These are phyloP conservation scores for Autographa pulchrina DNA, from an alignment of 2,888 invertebrate species.

Conservation along the genomic window DNA sequence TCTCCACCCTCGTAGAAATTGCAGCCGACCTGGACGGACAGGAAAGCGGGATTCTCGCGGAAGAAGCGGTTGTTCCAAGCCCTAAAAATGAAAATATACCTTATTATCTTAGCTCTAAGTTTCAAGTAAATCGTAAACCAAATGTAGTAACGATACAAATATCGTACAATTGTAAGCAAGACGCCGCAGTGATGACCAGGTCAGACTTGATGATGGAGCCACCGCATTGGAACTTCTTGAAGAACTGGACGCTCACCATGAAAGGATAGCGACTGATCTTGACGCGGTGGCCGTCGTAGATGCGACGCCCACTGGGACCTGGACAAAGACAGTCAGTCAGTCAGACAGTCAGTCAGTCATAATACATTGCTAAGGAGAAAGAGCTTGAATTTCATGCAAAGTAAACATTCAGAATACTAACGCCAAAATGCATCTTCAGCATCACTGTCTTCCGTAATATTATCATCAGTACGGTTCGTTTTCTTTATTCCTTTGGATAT, in stretches of 20 bases:
- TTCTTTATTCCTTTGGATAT: constrained; percentile 3
- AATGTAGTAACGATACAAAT: neutral
- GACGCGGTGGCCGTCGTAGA: constrained; percentile 69
- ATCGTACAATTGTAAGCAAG: constrained; percentile 81
- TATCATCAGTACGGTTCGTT: constrained; percentile 33
- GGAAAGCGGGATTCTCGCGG: constrained; percentile 80
- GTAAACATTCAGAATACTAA: constrained; percentile 55
- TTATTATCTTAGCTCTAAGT: neutral
- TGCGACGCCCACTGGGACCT: constrained; percentile 73
- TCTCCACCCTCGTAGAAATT: constrained; percentile 74
- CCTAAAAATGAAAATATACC: constrained; percentile 55
- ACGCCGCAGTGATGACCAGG: constrained; percentile 79
- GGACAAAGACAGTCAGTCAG: neutral
- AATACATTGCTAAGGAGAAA: neutral
- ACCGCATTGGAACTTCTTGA: constrained; percentile 76
- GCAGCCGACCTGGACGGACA: constrained; percentile 79
- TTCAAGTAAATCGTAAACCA: neutral
- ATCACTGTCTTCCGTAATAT: constrained; percentile 53
- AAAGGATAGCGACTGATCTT: constrained; percentile 78
- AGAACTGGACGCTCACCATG: constrained; percentile 79
- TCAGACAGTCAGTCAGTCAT: neutral
- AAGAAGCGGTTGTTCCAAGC: constrained; percentile 82
- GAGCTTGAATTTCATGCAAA: neutral
- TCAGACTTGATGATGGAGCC: constrained; percentile 81
- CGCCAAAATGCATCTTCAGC: constrained; percentile 75